Evolutionary conservation across 2,797 vertebrate genomes (phyloP), one percentile per base, ranked within the genome.

Genomic region (Cygnus olor): DNA sequence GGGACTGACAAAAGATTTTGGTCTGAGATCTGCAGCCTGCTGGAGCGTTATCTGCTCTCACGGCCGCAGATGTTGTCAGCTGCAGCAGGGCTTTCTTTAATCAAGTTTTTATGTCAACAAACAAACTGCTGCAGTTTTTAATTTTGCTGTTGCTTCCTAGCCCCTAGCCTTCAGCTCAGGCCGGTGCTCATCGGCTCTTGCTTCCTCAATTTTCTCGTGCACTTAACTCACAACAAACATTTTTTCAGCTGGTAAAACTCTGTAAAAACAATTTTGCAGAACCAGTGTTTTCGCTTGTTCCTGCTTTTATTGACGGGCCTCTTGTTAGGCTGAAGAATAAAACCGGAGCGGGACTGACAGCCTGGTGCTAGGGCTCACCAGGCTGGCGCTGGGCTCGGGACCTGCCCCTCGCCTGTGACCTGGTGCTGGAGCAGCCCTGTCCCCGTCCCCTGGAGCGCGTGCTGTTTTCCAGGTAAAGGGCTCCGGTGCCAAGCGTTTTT

Each of bases 1-100:
- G 90, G 85, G 91, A 93, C 81, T 85, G 95, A 85, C 88, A 83
- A 69, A 19, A 85, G 89, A 57, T 88, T 85, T 36, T 80, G 89
- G 81, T 80, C 69, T 25, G 87, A 80, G 95, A 89, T 84, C 40
- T 70, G 88, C 93, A 85, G 80, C 88, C 60, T 96, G 54, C 38
- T 60, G 86, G 84, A 86, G 89, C 71, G 0, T 69, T 86, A 79
- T 45, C 77, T 88, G 74, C 90, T 96, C 85, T 70, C 5, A 1
- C 61, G 64, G 72, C 69, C 68, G 1, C 88, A 78, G 76, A 73
- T 87, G 76, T 30, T 83, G 84, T 78, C 69, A 24, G 68, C 61
- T 82, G 54, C 78, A 57, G 28, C 64, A 51, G 72, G 63, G 36
- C 56, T 65, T 44, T 74, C 90, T 83, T 89, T 79, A 30, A 85